Evolutionary conservation across 2,797 vertebrate species (phyloP), one percentile per base, ranked within the genome.

Genomic region (Helicolenus hilgendorfi): DNA sequence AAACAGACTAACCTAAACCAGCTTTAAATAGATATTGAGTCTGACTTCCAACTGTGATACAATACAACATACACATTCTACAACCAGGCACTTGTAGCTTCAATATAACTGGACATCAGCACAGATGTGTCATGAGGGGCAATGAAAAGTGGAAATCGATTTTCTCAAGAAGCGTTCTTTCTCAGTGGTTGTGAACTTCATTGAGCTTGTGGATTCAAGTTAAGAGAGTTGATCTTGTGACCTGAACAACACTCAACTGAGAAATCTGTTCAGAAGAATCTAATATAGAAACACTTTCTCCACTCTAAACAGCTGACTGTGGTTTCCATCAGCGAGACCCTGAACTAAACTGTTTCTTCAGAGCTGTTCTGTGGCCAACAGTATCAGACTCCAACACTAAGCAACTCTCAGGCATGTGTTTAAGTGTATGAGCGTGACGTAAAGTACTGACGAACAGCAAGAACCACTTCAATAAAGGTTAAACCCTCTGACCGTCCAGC

Each of bases 221-320:
- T 67, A 58, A 62, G 24, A 26, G 14, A 62, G 76, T 80, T 36
- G n/a, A 64, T 80, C 82, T 79, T 89, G 29, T 87, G 85, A 91
- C 53, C 26, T 63, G 69, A 56, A 67, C 26, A 75, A 81, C 58
- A 26, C 14, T 68, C 4, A 5, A 24, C 14, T 41, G 18, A 71
- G 53, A 83, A 83, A 83, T 84, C 60, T 62, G 36, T 31, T 75
- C 59, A 31, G 27, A 73, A 26, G 14, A 69, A 65, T 41, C 62
- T 76, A 4, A 60, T 26, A 26, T 3, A 75, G 18, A 72, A 87
- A 53, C 26, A 70, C 20, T 26, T n/a, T 11, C 69, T 65, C 22
- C 6, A 67, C 20, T 71, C n/a, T 22, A 5, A 79, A 49, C 8
- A n/a, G 29, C 27, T 80, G 22, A n/a, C 77, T 64, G 11, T 62